A percentile compares a stretch with the other conserved stretches of the same genome.
These are phyloP conservation scores for Aplocera efformata DNA, from an alignment of 2,888 invertebrate species.

Conservation along the genomic window DNA sequence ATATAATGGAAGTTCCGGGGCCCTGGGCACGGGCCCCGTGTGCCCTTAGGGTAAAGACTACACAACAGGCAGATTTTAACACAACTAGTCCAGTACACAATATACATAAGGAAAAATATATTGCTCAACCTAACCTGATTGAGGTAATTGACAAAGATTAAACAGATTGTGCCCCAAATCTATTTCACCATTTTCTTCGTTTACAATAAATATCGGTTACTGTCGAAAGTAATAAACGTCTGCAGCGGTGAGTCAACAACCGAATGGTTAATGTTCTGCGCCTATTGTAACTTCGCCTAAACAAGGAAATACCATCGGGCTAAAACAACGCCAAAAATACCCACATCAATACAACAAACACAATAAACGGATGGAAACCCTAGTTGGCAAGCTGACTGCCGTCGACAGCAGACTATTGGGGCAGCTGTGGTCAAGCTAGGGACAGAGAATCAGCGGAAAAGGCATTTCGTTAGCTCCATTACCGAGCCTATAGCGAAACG, in stretches of 20 bases:
- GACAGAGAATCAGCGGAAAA: constrained; percentile 9
- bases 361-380: constrained; percentile 30
- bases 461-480: constrained; percentile 13
- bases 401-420: constrained; percentile 2
- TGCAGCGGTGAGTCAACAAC: constrained; percentile 34
- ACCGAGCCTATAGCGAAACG: constrained; percentile 3
- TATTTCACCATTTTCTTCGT: constrained; percentile 7
- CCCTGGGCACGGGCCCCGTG: too few species aligned
- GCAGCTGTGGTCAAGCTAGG: constrained; percentile 10
- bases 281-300: constrained; percentile 45
- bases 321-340: constrained; percentile 60
- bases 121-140: too few species aligned
- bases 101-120: too few species aligned
- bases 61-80: too few species aligned
- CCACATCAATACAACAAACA: constrained; percentile 42
- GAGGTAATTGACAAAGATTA: too few species aligned
- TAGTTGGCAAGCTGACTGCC: constrained; percentile 23
- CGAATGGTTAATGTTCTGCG: constrained; percentile 39
- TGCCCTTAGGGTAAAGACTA: too few species aligned
- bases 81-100: too few species aligned
- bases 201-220: constrained; percentile 29
- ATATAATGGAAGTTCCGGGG: too few species aligned
- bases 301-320: constrained; percentile 57
- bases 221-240: constrained; percentile 38
- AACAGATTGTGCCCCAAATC: neutral